phyloP scores from a whole-genome alignment of 2,113 vertebrate genomes.

The Pseudolaguvia tuberculata region DNA sequence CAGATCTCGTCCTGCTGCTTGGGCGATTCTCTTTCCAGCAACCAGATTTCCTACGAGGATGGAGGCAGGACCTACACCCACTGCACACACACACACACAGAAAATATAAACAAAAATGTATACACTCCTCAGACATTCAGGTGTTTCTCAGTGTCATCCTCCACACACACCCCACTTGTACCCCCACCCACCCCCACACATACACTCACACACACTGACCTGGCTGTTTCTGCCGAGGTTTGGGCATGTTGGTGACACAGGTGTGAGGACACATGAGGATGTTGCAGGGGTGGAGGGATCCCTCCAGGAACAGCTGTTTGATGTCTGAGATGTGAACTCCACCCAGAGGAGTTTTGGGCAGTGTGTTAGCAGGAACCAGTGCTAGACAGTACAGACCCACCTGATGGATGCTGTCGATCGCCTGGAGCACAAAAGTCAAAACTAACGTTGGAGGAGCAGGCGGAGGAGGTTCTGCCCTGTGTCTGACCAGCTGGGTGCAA shows the following conservation, averaged over 20 bases:
- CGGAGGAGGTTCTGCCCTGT: not conserved
- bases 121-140: not conserved
- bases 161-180: not conserved
- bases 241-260: conserved; percentile 95
- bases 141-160: not conserved
- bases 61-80: conserved; percentile 92
- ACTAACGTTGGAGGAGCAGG: not conserved
- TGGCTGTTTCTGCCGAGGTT: conserved; percentile 94
- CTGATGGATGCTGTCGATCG: conserved; percentile 98
- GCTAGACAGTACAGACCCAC: conserved; percentile 95
- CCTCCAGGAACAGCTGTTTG: conserved; percentile 93
- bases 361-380: conserved; percentile 91
- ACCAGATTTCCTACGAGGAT: conserved; percentile 98
- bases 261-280: conserved; percentile 98
- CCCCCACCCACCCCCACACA: not conserved
- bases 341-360: conserved; percentile 94
- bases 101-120: too few species aligned
- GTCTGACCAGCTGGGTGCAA: too few species aligned
- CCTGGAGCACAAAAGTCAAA: conserved; percentile 63
- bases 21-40: conserved; percentile 94
- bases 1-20: conserved; percentile 92
- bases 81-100: conserved; percentile 44
- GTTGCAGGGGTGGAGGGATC: conserved; percentile 92
- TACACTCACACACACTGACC: conserved; percentile 61
- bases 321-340: conserved; percentile 95